Evolutionary conservation across 2,113 vertebrate species (phyloP), one percentile per base, ranked within the genome.

Genomic region (Chaetodon trifascialis): DNA sequence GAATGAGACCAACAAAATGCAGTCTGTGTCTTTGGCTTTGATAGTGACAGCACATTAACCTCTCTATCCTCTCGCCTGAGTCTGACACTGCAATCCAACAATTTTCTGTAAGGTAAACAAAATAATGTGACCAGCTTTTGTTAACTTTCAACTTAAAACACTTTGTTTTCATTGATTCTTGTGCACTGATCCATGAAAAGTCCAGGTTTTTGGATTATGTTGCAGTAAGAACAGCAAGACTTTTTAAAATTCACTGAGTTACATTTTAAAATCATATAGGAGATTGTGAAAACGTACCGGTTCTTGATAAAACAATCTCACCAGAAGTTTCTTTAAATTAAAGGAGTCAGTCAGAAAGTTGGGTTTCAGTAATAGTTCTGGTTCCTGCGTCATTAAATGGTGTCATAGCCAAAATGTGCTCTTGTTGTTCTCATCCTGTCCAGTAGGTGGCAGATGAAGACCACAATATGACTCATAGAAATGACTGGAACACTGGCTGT

Each of bases 361-460:
- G 58, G 52, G 70, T 65, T 47, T 36, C 47, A 65, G 12, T 14
- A 25, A 25, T 30, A 46, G 9, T 10, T 5, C 11, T 36, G 49
- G 38, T 38, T 19, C 14, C 14, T 25, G 64, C 25, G 16, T 60
- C 11, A 52, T 38, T 9, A 51, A 68, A n/a, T 44, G 17, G n/a
- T n/a, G 21, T 25, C 38, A 46, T 11, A 7, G 7, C 11, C 25
- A 34, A 67, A 67, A 47, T 6, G 4, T n/a, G 25, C 15, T 56
- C 30, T 19, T 86, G 72, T 34, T 14, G 1, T 76, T 66, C 14
- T 17, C 8, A 2, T 38, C 6, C 19, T 69, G 71, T 68, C 89
- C 92, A 73, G 46, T 19, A 88, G 92, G 64, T 46, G 90, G 84
- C 86, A 55, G 21, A 1, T 54, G 49, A 59, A 40, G 62, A 64